Evolutionary conservation across 2,113 vertebrate species (phyloP).

Genomic region (Oreochromis niloticus): DNA sequence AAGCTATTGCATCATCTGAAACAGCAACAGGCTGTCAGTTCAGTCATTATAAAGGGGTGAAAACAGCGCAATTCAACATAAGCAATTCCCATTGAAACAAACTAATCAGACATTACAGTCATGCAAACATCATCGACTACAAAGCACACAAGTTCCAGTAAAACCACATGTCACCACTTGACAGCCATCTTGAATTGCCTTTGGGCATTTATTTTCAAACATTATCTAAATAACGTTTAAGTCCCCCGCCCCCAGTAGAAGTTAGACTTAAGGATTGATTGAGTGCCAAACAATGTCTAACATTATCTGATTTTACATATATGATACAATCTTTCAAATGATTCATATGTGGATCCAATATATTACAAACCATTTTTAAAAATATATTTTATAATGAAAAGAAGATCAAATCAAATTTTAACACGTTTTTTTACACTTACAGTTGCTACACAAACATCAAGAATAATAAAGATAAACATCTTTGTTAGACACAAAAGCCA

Average conservation of each 20-base stretch:
- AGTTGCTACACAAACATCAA: background rate
- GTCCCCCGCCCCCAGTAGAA: background rate
- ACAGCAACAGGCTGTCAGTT: background rate
- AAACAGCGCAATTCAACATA: background rate
- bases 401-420: background rate
- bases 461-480: background rate
- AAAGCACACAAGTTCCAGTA: background rate
- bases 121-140: background rate
- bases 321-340: background rate
- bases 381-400: background rate
- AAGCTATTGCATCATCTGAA: background rate
- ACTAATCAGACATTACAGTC: background rate
- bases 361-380: background rate
- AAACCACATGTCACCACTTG: background rate
- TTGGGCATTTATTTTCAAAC: background rate
- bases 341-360: background rate
- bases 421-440: background rate
- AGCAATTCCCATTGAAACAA: background rate
- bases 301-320: background rate
- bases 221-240: background rate
- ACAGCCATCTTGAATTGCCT: background rate
- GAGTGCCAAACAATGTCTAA: background rate
- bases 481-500: background rate
- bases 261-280: background rate
- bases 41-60: background rate